A percentile compares a stretch with the other conserved stretches of the same genome.
Conservation (phyloP, 2,888 invertebrate genomes). For the Drosophila paramelanica region DNA sequence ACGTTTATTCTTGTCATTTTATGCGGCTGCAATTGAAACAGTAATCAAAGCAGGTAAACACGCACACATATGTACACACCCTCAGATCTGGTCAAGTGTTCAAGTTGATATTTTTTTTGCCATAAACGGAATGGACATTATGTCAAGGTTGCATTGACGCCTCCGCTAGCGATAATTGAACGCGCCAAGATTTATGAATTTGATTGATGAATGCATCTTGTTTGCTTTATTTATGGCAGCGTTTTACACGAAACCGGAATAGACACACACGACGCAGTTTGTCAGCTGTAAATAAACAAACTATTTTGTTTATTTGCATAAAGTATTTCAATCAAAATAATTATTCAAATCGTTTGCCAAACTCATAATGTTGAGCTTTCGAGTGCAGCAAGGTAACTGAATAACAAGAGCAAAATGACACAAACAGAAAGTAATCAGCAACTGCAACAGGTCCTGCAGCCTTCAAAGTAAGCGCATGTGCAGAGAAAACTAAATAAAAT, state of each 20-base stretch:
- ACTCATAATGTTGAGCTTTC: constrained; percentile 46
- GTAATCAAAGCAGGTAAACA: not conserved
- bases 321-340: not conserved
- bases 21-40: constrained; percentile 2
- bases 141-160: constrained; percentile 18
- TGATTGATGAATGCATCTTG: constrained; percentile 19
- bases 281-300: constrained; percentile 15
- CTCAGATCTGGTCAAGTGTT: not conserved
- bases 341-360: constrained; percentile 11
- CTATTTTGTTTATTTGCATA: constrained; percentile 30
- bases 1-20: constrained; percentile 21
- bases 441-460: constrained; percentile 83
- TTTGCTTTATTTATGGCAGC: constrained; percentile 21
- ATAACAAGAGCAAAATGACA: constrained; percentile 23
- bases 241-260: constrained; percentile 6
- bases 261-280: constrained; percentile 20
- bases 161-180: constrained; percentile 13
- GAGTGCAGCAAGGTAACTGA: constrained; percentile 63
- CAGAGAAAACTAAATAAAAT: constrained; percentile 9
- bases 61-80: not conserved
- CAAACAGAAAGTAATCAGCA: constrained; percentile 27
- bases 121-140: constrained; percentile 24
- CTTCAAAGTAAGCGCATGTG: constrained; percentile 88
- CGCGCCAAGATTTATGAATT: constrained; percentile 35
- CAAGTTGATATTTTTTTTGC: constrained; percentile 11